These are phyloP conservation scores for Brachymystax lenok DNA, from an alignment of 2,797 vertebrate genomes.

Conservation along the genomic window DNA sequence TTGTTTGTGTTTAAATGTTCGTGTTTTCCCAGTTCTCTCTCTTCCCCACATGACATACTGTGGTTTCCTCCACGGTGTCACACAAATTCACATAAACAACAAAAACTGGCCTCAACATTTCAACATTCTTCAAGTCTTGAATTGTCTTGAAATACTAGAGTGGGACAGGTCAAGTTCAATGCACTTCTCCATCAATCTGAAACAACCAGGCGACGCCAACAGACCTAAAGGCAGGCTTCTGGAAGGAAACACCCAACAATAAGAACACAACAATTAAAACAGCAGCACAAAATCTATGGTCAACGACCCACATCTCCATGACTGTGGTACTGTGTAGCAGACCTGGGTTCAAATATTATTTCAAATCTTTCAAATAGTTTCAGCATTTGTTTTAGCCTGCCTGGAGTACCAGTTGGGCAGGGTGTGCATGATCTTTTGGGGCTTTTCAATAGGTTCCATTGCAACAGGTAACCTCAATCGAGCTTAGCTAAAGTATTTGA, in stretches of 20 bases:
- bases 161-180: background rate
- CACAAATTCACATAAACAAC: background rate
- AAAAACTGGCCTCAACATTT: background rate
- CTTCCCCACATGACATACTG: background rate
- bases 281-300: slow-evolving; percentile 21
- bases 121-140: background rate
- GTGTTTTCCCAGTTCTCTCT: background rate
- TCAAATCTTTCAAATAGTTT: background rate
- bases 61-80: background rate
- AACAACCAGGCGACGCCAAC: slow-evolving; percentile 21
- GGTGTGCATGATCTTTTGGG: background rate
- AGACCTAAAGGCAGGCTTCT: background rate
- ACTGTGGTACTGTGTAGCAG: slow-evolving; percentile 7
- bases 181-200: slow-evolving; percentile 7
- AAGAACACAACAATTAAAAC: slow-evolving; percentile 20
- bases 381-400: no score
- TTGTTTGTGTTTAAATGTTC: background rate
- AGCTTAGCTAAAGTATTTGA: no score
- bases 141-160: background rate
- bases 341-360: background rate
- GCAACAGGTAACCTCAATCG: background rate
- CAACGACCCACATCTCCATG: slow-evolving; percentile 46
- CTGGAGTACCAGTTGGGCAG: background rate
- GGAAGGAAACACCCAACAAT: slow-evolving; percentile 26
- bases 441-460: background rate